A percentile compares a stretch with the other conserved stretches of the same genome.
phyloP scores from a whole-genome alignment of 2,797 vertebrate genomes.

The Argya squamiceps region DNA sequence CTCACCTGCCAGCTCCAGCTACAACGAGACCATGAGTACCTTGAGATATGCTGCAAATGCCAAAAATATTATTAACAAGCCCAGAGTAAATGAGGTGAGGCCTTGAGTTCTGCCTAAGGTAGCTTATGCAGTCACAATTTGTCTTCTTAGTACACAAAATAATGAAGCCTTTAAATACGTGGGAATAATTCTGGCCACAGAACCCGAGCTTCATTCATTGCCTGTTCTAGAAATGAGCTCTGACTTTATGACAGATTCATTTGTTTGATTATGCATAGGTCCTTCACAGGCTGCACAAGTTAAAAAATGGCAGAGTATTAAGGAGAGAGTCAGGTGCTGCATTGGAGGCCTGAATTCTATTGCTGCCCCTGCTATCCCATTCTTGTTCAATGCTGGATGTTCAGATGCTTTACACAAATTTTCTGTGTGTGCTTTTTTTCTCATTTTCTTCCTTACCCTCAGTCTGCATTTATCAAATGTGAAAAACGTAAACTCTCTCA shows the following conservation, averaged over 20 bases:
- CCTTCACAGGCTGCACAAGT: neutral
- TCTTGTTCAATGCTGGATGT: neutral
- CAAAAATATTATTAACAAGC: slow-evolving; percentile 95
- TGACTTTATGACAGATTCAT: neutral
- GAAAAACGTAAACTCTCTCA: neutral
- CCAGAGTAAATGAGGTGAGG: slow-evolving; percentile 93
- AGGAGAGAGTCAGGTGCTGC: neutral
- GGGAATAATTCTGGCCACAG: neutral
- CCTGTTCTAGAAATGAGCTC: neutral
- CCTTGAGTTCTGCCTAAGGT: neutral
- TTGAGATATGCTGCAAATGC: slow-evolving; percentile 95
- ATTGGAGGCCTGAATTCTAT: neutral
- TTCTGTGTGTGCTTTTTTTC: neutral
- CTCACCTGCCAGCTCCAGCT: slow-evolving; percentile 91
- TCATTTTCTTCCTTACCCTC: neutral
- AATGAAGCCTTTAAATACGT: neutral
- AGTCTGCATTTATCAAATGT: neutral
- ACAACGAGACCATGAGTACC: slow-evolving; percentile 95
- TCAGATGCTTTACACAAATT: neutral
- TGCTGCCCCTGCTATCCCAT: neutral
- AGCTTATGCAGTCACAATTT: neutral
- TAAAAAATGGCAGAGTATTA: neutral
- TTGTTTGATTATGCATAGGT: neutral
- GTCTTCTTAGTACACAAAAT: neutral
- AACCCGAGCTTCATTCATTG: neutral